Base-by-base conservation (phyloP, 2,888 invertebrate genomes). In the Melikaiella ostensackeni region DNA sequence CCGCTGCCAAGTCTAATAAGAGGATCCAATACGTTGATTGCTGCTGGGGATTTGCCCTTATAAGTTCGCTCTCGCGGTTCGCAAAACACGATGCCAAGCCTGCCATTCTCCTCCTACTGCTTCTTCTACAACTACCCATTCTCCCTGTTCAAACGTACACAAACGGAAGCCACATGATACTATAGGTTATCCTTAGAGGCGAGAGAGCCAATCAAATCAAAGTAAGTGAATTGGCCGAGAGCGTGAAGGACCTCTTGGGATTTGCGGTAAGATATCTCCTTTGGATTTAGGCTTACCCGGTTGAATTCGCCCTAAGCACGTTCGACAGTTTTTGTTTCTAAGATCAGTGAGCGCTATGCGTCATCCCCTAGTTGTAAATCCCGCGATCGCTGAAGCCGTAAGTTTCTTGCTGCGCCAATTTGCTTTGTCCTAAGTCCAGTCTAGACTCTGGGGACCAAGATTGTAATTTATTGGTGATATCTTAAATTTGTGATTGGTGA, bases 171-270 rank as follows among this genome's bases (percentile, higher is more conserved):
- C 83, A 82, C 83, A 87, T 89, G 86, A 86, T 88, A 86, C 85
- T 50, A 70, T 70, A 70, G 30, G 50, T 70, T 70, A 70, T 46
- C 46, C 30, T 24, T 46, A 70, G 30, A 70, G 78, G 55, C 76
- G 55, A 30, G 80, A 81, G 81, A 85, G 80, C 90, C 90, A 91
- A 91, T 91, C 91, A 90, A 91, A 91, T 91, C 90, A 91, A 89
- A 89, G 90, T 91, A 91, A 91, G 91, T 91, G 90, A 90, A 90
- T 90, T 91, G 90, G 70, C 85, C 83, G 76, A 77, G 80, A 80
- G 83, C 84, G 83, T 82, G 82, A 85, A 84, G 84, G 81, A 84
- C 81, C 79, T 81, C 79, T 81, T 78, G 66, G 77, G 81, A 79
- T 80, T 84, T 75, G 75, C 57, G 61, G 62, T 79, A 75, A 76